phyloP scores from a whole-genome alignment of 2,797 vertebrate genomes.

The Urophycis tenuis region DNA sequence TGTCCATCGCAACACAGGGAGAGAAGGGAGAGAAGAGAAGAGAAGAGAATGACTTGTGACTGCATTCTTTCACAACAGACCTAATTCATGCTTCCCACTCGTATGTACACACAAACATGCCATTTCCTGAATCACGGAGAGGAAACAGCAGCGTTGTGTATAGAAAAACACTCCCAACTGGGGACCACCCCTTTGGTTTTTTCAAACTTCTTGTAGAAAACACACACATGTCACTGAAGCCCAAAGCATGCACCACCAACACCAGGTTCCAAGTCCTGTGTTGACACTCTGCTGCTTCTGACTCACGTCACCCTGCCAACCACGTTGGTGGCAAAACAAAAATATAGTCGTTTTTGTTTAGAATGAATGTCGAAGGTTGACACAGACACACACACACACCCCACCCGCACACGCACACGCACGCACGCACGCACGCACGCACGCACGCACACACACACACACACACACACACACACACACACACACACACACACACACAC shows the following conservation, averaged over 20 bases:
- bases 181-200: neutral
- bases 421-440: too few relatives aligned
- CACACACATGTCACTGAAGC: too few relatives aligned
- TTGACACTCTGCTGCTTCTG: neutral
- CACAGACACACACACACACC: neutral
- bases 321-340: neutral
- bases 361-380: neutral
- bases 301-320: neutral
- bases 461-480: too few relatives aligned
- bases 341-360: too few relatives aligned
- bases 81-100: neutral
- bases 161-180: neutral
- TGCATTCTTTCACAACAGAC: neutral
- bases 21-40: neutral
- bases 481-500: too few relatives aligned
- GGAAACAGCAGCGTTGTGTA: neutral
- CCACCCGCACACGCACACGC: too few relatives aligned
- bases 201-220: too few relatives aligned
- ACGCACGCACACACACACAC: too few relatives aligned
- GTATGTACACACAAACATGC: neutral
- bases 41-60: neutral
- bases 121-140: neutral
- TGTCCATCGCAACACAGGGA: slow-evolving; percentile 18
- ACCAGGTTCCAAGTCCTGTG: neutral
- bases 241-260: neutral